phyloP scores from a whole-genome alignment of 2,113 vertebrate genomes.

The Callocephalon fimbriatum region DNA sequence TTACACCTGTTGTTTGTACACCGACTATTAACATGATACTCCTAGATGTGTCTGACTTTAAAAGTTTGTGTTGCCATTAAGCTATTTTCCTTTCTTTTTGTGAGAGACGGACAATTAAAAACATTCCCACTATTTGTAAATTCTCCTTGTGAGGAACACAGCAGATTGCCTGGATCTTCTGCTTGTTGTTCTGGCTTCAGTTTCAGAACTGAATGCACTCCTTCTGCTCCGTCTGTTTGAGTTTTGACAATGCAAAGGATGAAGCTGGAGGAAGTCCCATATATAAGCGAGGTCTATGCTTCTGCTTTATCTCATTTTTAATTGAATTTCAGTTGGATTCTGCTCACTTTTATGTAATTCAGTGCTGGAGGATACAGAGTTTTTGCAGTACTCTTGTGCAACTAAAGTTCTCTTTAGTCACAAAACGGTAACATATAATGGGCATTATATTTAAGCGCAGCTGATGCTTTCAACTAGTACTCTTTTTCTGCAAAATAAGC shows the following conservation, averaged over 20 bases:
- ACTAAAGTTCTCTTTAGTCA: not conserved
- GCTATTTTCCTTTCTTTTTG: conserved; percentile 67
- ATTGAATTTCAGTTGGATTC: conserved; percentile 61
- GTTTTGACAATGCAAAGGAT: conserved; percentile 82
- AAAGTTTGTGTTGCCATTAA: conserved; percentile 41
- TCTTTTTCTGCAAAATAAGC: conserved; percentile 35
- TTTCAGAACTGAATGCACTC: conserved; percentile 82
- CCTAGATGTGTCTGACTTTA: conserved; percentile 31
- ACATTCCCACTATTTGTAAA: conserved; percentile 74
- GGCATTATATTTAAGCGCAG: conserved; percentile 40
- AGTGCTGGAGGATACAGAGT: not conserved
- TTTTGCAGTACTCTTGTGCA: not conserved
- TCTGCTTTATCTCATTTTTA: conserved; percentile 66
- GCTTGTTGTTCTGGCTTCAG: conserved; percentile 81
- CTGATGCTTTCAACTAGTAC: conserved; percentile 44
- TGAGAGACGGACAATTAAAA: conserved; percentile 76
- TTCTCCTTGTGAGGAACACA: conserved; percentile 79
- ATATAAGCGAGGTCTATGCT: conserved; percentile 67
- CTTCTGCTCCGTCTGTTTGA: conserved; percentile 86
- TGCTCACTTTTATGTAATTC: conserved; percentile 30
- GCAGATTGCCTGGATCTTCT: conserved; percentile 85
- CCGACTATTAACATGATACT: not conserved
- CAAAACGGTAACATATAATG: not conserved
- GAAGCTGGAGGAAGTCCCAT: conserved; percentile 78
- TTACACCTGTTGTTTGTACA: not conserved